phyloP scores from a whole-genome alignment of 2,797 vertebrate species.

The Tokudaia muenninki region DNA sequence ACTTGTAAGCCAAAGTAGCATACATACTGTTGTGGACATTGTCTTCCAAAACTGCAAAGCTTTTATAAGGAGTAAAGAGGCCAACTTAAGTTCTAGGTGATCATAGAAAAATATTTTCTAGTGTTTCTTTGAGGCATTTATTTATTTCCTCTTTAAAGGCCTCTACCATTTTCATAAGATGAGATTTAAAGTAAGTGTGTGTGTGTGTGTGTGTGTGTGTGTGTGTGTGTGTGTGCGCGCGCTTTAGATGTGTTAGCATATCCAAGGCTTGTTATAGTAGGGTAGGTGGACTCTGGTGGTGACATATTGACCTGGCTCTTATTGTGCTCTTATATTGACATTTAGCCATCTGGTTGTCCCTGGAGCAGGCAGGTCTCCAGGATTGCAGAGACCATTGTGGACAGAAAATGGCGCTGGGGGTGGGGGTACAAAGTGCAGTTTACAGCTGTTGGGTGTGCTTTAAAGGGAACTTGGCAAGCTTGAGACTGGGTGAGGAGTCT shows the following conservation, averaged over 20 bases:
- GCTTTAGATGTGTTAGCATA: background rate
- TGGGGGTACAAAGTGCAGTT: too few species aligned
- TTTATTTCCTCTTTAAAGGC: background rate
- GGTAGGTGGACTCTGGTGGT: background rate
- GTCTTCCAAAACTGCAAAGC: background rate
- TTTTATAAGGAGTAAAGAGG: background rate
- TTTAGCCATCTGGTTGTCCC: background rate
- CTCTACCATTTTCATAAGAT: background rate
- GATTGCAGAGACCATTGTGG: background rate
- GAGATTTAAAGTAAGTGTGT: background rate
- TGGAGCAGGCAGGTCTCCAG: background rate
- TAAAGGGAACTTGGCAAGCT: too few species aligned
- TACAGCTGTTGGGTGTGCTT: too few species aligned
- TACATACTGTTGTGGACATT: background rate
- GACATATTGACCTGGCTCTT: background rate
- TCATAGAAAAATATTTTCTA: background rate
- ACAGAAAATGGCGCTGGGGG: background rate
- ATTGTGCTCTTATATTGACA: background rate
- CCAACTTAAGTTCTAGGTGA: background rate
- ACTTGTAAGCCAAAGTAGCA: background rate
- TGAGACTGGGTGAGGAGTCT: too few species aligned
- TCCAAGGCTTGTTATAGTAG: background rate
- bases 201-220: too few species aligned
- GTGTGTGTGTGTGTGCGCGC: too few species aligned
- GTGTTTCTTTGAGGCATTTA: background rate